Conservation (phyloP, 2,888 invertebrate species). For the Craniophora ligustri region DNA sequence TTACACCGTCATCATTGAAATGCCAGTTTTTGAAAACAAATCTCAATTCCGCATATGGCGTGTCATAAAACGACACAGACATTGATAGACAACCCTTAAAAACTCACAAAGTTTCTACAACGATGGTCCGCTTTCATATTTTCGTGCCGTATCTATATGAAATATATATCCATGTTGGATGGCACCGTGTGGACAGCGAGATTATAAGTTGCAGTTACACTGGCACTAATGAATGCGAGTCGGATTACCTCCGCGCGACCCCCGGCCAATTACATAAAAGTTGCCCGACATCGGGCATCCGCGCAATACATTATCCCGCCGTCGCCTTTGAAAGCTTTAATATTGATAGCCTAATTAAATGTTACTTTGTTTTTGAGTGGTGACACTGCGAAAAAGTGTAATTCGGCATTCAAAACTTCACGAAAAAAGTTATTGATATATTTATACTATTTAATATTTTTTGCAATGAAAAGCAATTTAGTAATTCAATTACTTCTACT, state of each 20-base stretch:
- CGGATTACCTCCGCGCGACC: slow-evolving; percentile 67
- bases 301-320: slow-evolving; percentile 61
- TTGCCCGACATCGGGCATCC: slow-evolving; percentile 72
- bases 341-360: slow-evolving; percentile 40
- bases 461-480: too few relatives aligned
- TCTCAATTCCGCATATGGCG: too few relatives aligned
- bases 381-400: background rate
- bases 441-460: too few relatives aligned
- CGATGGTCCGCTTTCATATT: slow-evolving; percentile 17
- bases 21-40: too few relatives aligned
- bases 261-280: slow-evolving; percentile 73
- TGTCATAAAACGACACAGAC: too few relatives aligned
- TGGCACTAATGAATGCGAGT: slow-evolving; percentile 74
- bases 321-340: slow-evolving; percentile 15
- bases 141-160: too few relatives aligned
- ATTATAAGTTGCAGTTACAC: slow-evolving; percentile 77
- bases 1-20: too few relatives aligned
- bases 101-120: slow-evolving; percentile 18
- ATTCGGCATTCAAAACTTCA: background rate
- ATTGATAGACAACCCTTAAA: background rate
- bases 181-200: slow-evolving; percentile 54
- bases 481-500: too few relatives aligned
- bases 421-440: too few relatives aligned
- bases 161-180: slow-evolving; percentile 22
- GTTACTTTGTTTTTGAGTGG: slow-evolving; percentile 9